Evolutionary conservation across 2,888 invertebrate genomes (phyloP).

Genomic region (Mythimna vitellina): DNA sequence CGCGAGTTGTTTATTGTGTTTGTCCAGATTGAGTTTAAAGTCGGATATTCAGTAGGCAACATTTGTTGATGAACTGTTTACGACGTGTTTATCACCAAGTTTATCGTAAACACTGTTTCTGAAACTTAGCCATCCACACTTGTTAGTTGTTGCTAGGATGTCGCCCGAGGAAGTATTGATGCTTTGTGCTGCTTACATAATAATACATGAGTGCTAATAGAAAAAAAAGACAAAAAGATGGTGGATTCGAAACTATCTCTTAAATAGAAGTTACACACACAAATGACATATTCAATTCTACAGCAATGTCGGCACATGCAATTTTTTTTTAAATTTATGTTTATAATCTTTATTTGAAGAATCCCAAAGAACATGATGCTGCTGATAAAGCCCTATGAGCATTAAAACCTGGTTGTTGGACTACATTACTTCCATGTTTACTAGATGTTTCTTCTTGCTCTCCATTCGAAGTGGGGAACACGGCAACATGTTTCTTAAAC

Average conservation of each 20-base stretch:
- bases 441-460: background rate
- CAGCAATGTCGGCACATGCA: too few relatives aligned
- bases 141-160: background rate
- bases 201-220: background rate
- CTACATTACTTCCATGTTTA: background rate
- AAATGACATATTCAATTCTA: too few relatives aligned
- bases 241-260: background rate
- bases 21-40: too few relatives aligned
- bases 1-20: too few relatives aligned
- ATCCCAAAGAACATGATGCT: background rate
- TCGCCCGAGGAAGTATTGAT: background rate
- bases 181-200: background rate
- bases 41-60: too few relatives aligned
- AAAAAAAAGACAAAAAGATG: too few relatives aligned
- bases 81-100: background rate
- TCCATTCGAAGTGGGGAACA: background rate
- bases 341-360: background rate
- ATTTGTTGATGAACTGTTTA: too few relatives aligned
- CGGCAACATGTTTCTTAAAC: background rate
- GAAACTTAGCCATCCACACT: background rate
- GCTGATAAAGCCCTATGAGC: background rate
- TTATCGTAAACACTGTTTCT: background rate
- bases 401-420: background rate
- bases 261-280: too few relatives aligned
- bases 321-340: too few relatives aligned